Conservation (phyloP, 2,797 vertebrate genomes). For the Knipowitschia caucasica region DNA sequence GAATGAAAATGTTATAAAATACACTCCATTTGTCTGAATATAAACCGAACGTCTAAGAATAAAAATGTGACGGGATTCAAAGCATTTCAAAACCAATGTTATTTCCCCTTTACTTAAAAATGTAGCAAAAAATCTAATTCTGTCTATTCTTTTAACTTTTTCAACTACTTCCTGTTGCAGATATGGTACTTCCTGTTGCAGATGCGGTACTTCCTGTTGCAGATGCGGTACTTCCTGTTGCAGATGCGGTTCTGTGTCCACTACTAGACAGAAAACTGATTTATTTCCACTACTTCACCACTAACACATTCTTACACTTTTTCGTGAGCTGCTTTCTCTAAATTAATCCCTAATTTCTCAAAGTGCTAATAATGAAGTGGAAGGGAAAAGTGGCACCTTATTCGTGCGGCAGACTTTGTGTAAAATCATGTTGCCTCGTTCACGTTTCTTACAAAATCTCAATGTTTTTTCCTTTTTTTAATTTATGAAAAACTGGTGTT, state of each 20-base stretch:
- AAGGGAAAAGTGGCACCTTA: conserved; percentile 8
- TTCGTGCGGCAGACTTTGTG: conserved; percentile 67
- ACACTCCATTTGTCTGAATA: conserved; percentile 2
- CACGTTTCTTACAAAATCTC: conserved; percentile 84
- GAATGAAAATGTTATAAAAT: background rate
- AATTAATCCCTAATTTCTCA: background rate
- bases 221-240: too few relatives aligned
- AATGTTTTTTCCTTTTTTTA: conserved; percentile 74
- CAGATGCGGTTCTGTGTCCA: too few relatives aligned
- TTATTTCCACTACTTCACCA: background rate
- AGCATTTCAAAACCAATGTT: background rate
- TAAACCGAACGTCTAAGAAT: background rate
- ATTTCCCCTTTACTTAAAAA: background rate
- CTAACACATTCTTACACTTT: too few relatives aligned
- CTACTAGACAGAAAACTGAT: too few relatives aligned
- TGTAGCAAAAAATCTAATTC: too few relatives aligned
- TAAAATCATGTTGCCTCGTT: conserved; percentile 73
- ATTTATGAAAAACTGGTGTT: conserved; percentile 78
- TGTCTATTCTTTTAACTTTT: too few relatives aligned
- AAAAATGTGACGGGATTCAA: background rate
- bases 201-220: too few relatives aligned
- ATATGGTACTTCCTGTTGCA: too few relatives aligned
- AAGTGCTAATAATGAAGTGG: background rate
- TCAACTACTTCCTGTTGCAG: too few relatives aligned
- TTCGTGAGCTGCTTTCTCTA: background rate